phyloP scores from a whole-genome alignment of 2,888 invertebrate species.

The Cheilosia grossa region DNA sequence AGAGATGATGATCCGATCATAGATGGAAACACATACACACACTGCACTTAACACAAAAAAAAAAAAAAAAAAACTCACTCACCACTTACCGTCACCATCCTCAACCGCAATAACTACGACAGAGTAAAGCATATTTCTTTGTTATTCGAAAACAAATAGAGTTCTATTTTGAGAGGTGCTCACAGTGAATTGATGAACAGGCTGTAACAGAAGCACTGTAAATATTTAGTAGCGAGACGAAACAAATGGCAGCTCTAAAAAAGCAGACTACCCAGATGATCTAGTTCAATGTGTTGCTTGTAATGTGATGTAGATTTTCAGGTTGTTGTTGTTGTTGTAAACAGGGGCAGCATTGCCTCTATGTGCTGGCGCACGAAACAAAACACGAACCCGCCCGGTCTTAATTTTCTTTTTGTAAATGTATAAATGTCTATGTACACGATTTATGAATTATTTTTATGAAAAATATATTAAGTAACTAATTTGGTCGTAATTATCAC shows the following conservation, averaged over 20 bases:
- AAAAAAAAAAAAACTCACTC: neutral
- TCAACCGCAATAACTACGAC: neutral
- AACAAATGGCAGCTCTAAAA: slow-evolving; percentile 10
- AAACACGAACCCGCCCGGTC: slow-evolving; percentile 51
- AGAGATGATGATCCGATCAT: slow-evolving; percentile 17
- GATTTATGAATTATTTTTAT: slow-evolving; percentile 74
- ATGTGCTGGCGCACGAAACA: slow-evolving; percentile 43
- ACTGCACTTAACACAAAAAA: slow-evolving; percentile 53
- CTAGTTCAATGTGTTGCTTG: slow-evolving; percentile 53
- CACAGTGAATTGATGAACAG: slow-evolving; percentile 45
- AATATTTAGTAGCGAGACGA: slow-evolving; percentile 38
- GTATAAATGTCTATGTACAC: slow-evolving; percentile 73
- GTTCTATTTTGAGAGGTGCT: slow-evolving; percentile 65
- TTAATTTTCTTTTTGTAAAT: slow-evolving; percentile 61
- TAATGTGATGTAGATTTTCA: slow-evolving; percentile 65
- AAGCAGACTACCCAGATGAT: slow-evolving; percentile 1
- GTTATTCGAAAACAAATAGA: slow-evolving; percentile 36
- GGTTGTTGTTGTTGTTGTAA: slow-evolving; percentile 61
- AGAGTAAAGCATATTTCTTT: slow-evolving; percentile 40
- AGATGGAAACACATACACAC: neutral
- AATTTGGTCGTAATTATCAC: slow-evolving; percentile 63
- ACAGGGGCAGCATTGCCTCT: slow-evolving; percentile 41
- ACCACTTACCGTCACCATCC: slow-evolving; percentile 8
- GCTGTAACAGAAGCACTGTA: slow-evolving; percentile 42
- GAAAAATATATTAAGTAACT: slow-evolving; percentile 71